A percentile compares a stretch with the other conserved stretches of the same genome.
These are phyloP conservation scores for Eudemis profundana DNA, from an alignment of 2,888 invertebrate genomes.

Conservation along the genomic window DNA sequence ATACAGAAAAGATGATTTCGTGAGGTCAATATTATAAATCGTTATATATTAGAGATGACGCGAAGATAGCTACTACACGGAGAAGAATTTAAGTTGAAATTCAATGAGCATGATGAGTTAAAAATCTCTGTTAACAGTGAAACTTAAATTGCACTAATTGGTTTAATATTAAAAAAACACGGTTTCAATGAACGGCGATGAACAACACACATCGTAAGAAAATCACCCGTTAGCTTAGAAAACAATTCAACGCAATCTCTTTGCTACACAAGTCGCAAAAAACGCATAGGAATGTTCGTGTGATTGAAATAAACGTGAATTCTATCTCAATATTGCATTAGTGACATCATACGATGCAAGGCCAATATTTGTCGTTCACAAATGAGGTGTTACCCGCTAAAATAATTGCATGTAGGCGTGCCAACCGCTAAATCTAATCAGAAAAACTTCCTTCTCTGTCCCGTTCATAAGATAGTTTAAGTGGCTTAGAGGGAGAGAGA, in stretches of 20 bases:
- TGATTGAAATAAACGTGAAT: slow-evolving; percentile 1
- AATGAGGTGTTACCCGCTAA: slow-evolving; percentile 38
- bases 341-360: slow-evolving; percentile 30
- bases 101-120: too few species aligned
- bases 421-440: slow-evolving; percentile 28
- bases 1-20: too few species aligned
- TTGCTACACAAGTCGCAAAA: background rate
- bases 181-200: slow-evolving; percentile 5
- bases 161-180: background rate
- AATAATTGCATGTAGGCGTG: slow-evolving; percentile 41
- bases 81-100: too few species aligned
- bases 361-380: slow-evolving; percentile 28
- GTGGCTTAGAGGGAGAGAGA: background rate
- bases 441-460: slow-evolving; percentile 8
- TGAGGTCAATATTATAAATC: too few species aligned
- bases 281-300: background rate
- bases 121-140: too few species aligned
- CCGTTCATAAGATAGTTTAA: background rate
- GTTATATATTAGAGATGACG: too few species aligned
- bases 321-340: slow-evolving; percentile 5
- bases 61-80: too few species aligned
- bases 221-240: slow-evolving; percentile 8
- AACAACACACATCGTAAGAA: slow-evolving; percentile 14
- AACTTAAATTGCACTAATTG: background rate
- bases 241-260: slow-evolving; percentile 12